These are phyloP conservation scores for Andrena bucephala DNA, from an alignment of 2,888 invertebrate genomes.

Conservation along the genomic window DNA sequence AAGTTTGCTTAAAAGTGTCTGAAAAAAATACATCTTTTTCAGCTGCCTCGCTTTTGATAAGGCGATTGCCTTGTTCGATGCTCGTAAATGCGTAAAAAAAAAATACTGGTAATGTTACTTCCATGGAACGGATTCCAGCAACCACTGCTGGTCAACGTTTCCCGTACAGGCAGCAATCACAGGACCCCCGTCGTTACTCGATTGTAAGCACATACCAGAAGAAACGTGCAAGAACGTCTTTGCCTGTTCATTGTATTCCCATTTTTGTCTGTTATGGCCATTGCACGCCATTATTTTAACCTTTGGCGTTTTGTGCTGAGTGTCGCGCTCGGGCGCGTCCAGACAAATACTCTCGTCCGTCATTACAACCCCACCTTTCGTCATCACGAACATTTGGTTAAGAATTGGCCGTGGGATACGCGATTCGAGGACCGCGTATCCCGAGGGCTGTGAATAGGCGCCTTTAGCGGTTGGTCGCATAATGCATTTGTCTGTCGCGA, in stretches of 20 bases:
- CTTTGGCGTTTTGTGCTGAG: slow-evolving; percentile 86
- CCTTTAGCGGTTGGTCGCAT: slow-evolving; percentile 88
- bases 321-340: slow-evolving; percentile 88
- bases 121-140: slow-evolving; percentile 89
- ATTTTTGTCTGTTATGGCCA: slow-evolving; percentile 89
- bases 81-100: neutral
- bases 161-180: slow-evolving; percentile 88
- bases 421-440: slow-evolving; percentile 88
- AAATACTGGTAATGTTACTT: slow-evolving; percentile 80
- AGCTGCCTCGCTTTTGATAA: neutral
- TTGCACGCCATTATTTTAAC: slow-evolving; percentile 91
- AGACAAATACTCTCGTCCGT: slow-evolving; percentile 95
- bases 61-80: neutral
- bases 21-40: slow-evolving; percentile 18
- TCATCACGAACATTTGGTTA: slow-evolving; percentile 91
- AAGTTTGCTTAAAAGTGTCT: neutral
- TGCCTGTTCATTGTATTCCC: slow-evolving; percentile 88
- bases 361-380: slow-evolving; percentile 90
- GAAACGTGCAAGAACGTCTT: slow-evolving; percentile 86
- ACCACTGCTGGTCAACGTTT: slow-evolving; percentile 89
- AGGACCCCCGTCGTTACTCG: slow-evolving; percentile 86
- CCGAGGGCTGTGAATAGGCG: slow-evolving; percentile 89
- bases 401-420: slow-evolving; percentile 88
- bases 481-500: slow-evolving; percentile 87
- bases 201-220: slow-evolving; percentile 87